Evolutionary conservation across 2,888 invertebrate species (phyloP).

Genomic region (Lapara coniferarum): DNA sequence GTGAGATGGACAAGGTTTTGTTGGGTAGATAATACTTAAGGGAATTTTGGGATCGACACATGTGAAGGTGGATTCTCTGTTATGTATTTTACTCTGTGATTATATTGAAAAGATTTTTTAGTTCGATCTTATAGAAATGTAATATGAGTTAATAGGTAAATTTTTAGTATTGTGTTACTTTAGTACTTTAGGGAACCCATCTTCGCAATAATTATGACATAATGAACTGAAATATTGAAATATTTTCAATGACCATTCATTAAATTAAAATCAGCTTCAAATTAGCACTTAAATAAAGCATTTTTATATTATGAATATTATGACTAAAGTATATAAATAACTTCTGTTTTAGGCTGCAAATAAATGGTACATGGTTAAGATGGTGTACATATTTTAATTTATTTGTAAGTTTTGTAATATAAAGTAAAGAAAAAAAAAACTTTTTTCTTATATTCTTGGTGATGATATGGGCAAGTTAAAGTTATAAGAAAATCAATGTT

Average conservation of each 20-base stretch:
- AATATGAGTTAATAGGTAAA: not conserved
- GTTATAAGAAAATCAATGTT: not conserved
- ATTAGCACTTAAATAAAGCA: not conserved
- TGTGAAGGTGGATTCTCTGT: not conserved
- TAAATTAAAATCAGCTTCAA: not conserved
- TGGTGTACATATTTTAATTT: not conserved
- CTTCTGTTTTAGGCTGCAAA: not conserved
- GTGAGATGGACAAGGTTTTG: constrained; percentile 68
- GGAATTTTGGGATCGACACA: no score
- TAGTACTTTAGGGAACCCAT: not conserved
- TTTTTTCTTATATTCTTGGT: not conserved
- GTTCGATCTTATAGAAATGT: not conserved
- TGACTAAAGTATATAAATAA: not conserved
- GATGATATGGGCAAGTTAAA: not conserved
- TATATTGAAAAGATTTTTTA: not conserved
- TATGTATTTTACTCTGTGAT: not conserved
- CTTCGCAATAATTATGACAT: not conserved
- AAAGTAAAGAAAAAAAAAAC: not conserved
- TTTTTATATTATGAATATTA: not conserved
- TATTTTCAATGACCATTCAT: not conserved
- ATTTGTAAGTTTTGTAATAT: not conserved
- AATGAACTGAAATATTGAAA: not conserved
- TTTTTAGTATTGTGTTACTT: not conserved
- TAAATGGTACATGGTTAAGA: not conserved
- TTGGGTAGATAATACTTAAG: not conserved